These are phyloP conservation scores for Neomorphus geoffroyi DNA, from an alignment of 2,797 vertebrate genomes.

Conservation along the genomic window DNA sequence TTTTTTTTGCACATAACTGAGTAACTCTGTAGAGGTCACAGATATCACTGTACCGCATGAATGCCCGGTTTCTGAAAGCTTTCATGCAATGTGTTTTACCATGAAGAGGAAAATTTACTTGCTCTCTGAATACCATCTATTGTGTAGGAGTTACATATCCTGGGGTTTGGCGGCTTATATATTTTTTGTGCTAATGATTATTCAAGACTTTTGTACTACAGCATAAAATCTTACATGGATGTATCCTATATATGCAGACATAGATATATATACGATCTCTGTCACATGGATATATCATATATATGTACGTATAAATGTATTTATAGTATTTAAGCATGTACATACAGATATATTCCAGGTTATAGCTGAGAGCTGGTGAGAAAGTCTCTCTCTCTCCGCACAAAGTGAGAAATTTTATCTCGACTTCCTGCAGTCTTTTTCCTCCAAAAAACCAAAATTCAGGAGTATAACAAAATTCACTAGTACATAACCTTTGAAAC, in stretches of 20 bases:
- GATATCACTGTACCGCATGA: not conserved
- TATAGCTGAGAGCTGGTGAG: not conserved
- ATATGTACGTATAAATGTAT: too few species aligned
- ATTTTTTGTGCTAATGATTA: not conserved
- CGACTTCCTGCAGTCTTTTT: not conserved
- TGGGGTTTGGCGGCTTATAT: not conserved
- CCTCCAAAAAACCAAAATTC: not conserved
- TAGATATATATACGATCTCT: not conserved
- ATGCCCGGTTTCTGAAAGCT: conserved; percentile 1
- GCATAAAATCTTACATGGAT: not conserved
- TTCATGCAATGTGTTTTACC: not conserved
- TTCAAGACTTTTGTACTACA: not conserved
- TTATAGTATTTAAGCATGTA: not conserved
- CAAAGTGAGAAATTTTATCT: not conserved
- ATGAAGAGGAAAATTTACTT: not conserved
- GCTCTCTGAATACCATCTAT: not conserved
- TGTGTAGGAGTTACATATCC: not conserved
- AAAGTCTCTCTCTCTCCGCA: not conserved
- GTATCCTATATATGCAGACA: not conserved
- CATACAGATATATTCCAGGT: not conserved
- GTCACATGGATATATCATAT: too few species aligned
- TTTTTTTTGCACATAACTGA: not conserved
- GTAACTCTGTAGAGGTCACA: not conserved
- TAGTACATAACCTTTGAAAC: not conserved
- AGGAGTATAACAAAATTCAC: not conserved